phyloP scores from a whole-genome alignment of 1,140 invertebrate genomes.

The Drosophila funebris region DNA sequence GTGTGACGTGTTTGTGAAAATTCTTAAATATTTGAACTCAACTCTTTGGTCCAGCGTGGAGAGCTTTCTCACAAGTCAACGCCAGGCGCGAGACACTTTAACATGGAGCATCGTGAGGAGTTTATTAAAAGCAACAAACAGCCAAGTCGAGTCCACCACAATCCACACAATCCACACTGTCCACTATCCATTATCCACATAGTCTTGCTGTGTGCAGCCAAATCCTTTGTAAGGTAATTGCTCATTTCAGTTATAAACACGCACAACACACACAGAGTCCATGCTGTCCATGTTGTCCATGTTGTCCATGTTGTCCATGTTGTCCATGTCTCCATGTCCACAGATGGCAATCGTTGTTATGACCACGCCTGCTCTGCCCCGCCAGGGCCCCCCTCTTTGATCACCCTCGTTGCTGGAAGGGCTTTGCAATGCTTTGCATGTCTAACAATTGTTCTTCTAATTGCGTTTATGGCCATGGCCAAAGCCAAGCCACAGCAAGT shows the following conservation, averaged over 20 bases:
- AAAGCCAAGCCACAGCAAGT: slow-evolving; percentile 40
- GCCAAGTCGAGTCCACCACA: neutral
- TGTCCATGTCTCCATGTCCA: slow-evolving; percentile 15
- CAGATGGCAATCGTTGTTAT: slow-evolving; percentile 69
- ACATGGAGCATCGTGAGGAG: slow-evolving; percentile 64
- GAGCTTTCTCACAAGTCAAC: slow-evolving; percentile 76
- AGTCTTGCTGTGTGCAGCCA: slow-evolving; percentile 16
- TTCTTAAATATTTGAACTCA: slow-evolving; percentile 71
- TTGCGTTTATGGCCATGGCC: slow-evolving; percentile 71
- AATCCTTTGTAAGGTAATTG: slow-evolving; percentile 79
- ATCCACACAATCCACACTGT: neutral
- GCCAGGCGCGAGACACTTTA: slow-evolving; percentile 71
- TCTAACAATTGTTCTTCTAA: slow-evolving; percentile 83
- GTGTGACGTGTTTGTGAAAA: slow-evolving; percentile 76
- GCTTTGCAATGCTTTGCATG: slow-evolving; percentile 68
- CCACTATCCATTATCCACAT: too few species aligned
- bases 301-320: neutral
- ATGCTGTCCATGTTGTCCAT: too few species aligned
- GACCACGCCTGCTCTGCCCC: slow-evolving; percentile 19
- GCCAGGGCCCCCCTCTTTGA: too few species aligned
- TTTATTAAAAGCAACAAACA: slow-evolving; percentile 72
- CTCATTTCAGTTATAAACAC: slow-evolving; percentile 82
- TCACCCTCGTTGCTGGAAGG: slow-evolving; percentile 35
- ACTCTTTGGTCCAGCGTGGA: slow-evolving; percentile 9
- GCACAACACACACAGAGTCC: slow-evolving; percentile 45